These are phyloP conservation scores for Crypturellus tataupa DNA, from an alignment of 2,797 vertebrate genomes.

Conservation along the genomic window DNA sequence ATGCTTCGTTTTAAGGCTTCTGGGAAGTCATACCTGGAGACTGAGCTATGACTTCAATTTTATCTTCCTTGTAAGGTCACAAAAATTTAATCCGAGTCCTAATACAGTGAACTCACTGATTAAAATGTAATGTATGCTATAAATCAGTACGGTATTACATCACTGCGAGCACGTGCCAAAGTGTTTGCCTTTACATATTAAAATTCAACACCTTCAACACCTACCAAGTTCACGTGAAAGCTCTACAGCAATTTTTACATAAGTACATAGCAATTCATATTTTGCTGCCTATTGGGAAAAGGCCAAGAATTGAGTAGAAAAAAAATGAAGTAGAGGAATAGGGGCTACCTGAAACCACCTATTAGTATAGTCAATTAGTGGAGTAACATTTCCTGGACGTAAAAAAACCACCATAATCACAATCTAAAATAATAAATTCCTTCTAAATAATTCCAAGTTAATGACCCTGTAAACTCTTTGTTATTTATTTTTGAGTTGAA, in stretches of 20 bases:
- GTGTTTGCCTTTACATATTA: background rate
- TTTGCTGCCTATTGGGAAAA: background rate
- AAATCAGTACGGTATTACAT: background rate
- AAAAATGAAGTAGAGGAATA: background rate
- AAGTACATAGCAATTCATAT: background rate
- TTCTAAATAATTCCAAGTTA: background rate
- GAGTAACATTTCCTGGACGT: background rate
- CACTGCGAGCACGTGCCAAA: background rate
- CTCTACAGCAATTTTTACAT: background rate
- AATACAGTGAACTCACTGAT: background rate
- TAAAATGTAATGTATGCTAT: background rate
- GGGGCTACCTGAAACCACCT: background rate
- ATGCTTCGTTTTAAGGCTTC: background rate
- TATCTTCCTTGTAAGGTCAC: background rate
- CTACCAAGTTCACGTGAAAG: rapidly evolving
- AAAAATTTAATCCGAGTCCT: background rate
- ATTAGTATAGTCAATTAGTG: background rate
- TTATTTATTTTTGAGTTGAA: background rate
- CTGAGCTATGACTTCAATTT: background rate
- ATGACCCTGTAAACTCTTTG: background rate
- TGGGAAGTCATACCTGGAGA: background rate
- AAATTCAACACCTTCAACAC: background rate
- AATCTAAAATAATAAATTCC: no score
- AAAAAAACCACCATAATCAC: background rate
- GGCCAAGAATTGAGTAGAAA: background rate